Evolutionary conservation across 2,888 invertebrate species (phyloP).

Genomic region (Andrena trimmerana): DNA sequence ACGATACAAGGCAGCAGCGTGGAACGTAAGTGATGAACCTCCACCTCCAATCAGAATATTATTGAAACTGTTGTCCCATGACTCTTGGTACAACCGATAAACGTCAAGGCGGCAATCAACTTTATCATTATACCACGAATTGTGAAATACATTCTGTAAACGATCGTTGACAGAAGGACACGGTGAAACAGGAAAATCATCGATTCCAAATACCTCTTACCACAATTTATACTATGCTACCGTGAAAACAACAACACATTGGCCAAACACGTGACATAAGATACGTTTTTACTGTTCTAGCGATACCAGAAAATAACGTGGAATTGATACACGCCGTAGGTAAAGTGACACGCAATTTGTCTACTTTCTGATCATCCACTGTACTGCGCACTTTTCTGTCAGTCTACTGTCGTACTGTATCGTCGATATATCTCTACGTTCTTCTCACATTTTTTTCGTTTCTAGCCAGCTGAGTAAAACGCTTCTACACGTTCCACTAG

Average conservation of each 20-base stretch:
- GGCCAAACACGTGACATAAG: constrained; percentile 63
- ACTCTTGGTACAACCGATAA: too few species aligned
- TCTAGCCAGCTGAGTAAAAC: constrained; percentile 60
- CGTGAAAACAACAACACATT: neutral
- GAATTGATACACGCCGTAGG: constrained; percentile 84
- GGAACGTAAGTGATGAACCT: constrained; percentile 89
- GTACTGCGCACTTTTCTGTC: constrained; percentile 52
- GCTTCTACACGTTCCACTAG: constrained; percentile 65
- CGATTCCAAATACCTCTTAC: too few species aligned
- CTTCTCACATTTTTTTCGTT: constrained; percentile 42
- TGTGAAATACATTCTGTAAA: too few species aligned
- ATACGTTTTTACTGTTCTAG: constrained; percentile 84
- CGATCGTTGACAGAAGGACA: neutral
- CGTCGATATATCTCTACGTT: constrained; percentile 22
- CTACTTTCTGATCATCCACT: constrained; percentile 63
- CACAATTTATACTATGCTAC: too few species aligned
- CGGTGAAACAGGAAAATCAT: neutral
- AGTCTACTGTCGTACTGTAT: constrained; percentile 43
- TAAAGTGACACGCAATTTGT: constrained; percentile 79
- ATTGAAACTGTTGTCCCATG: too few species aligned
- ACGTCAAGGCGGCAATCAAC: too few species aligned
- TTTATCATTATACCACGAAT: too few species aligned
- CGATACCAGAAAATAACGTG: constrained; percentile 82
- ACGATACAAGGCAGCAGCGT: constrained; percentile 92
- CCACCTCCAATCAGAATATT: too few species aligned